Conservation (phyloP, 2,797 vertebrate species). For the Sphenopsis melanotis region DNA sequence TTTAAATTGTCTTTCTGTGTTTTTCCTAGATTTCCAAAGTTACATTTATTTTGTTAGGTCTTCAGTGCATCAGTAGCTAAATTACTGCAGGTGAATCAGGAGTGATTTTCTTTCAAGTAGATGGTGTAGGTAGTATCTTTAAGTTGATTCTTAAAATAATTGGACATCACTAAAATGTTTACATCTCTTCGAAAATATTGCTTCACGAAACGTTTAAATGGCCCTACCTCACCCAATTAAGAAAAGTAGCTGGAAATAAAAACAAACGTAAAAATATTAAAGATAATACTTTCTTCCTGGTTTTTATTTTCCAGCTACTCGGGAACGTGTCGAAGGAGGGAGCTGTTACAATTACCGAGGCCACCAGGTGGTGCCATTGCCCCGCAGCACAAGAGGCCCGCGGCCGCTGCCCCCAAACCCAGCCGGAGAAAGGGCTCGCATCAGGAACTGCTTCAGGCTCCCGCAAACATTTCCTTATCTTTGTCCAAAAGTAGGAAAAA, state of each 20-base stretch:
- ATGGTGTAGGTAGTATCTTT: neutral
- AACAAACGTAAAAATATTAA: neutral
- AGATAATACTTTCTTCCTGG: neutral
- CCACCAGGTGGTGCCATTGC: constrained; percentile 66
- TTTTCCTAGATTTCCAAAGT: neutral
- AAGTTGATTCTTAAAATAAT: neutral
- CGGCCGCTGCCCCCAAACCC: accelerated
- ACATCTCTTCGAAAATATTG: neutral
- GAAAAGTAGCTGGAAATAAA: neutral
- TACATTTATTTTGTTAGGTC: neutral
- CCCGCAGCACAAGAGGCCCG: neutral
- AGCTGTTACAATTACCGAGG: neutral
- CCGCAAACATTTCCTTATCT: neutral
- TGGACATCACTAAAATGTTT: neutral
- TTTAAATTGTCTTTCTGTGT: neutral
- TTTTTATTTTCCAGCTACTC: neutral
- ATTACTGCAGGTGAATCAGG: neutral
- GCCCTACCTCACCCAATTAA: neutral
- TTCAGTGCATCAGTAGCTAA: neutral
- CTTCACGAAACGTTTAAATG: neutral
- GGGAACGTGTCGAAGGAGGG: accelerated
- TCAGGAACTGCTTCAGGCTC: neutral
- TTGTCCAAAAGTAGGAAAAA: neutral
- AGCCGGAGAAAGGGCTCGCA: neutral
- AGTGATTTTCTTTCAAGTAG: neutral